These are phyloP conservation scores for Stegodyphus dumicola DNA, from an alignment of 1,140 invertebrate species.

Conservation along the genomic window DNA sequence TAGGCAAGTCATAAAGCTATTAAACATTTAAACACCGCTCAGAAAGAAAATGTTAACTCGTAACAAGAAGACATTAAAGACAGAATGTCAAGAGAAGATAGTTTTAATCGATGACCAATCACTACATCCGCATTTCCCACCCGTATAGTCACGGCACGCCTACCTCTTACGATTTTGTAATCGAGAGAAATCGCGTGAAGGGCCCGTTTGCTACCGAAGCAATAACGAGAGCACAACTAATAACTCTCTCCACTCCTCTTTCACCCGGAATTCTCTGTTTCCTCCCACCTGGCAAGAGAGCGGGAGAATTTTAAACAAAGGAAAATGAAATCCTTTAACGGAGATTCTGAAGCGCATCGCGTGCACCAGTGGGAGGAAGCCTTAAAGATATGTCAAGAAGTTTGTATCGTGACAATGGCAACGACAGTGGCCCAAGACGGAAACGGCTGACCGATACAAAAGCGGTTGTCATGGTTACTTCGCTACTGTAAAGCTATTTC, in stretches of 20 bases:
- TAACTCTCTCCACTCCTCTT: slow-evolving; percentile 9
- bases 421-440: slow-evolving; percentile 4
- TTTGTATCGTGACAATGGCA: slow-evolving; percentile 35
- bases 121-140: neutral
- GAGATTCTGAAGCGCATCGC: slow-evolving; percentile 1
- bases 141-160: slow-evolving; percentile 18
- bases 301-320: too few relatives aligned
- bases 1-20: too few relatives aligned
- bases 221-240: slow-evolving; percentile 13
- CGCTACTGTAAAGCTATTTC: slow-evolving; percentile 10
- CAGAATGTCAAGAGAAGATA: neutral
- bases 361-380: slow-evolving; percentile 38
- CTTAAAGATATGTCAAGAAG: slow-evolving; percentile 31
- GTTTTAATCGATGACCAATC: slow-evolving; percentile 24
- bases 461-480: slow-evolving; percentile 10
- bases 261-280: neutral
- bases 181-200: neutral
- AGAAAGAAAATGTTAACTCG: neutral
- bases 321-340: slow-evolving; percentile 38
- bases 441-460: slow-evolving; percentile 38
- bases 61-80: neutral
- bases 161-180: neutral
- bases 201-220: neutral
- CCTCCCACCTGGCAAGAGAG: neutral
- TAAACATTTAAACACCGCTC: too few relatives aligned